These are phyloP conservation scores for Tauraco erythrolophus DNA, from an alignment of 2,113 vertebrate species.

Conservation along the genomic window DNA sequence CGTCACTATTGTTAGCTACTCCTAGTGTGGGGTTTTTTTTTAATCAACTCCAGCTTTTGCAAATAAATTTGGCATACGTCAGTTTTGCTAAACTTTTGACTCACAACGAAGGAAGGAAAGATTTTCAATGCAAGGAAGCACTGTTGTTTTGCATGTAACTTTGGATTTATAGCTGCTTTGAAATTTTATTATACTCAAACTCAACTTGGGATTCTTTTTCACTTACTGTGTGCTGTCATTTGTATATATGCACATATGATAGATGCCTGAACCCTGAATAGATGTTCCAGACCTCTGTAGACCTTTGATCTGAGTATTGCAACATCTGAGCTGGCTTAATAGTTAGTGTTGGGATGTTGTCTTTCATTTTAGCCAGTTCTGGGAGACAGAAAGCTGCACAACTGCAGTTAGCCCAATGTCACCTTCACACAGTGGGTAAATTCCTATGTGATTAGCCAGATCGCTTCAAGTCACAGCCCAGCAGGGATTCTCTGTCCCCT, in stretches of 20 bases:
- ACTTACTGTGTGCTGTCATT: background rate
- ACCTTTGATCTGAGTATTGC: slow-evolving; percentile 55
- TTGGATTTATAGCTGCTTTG: slow-evolving; percentile 33
- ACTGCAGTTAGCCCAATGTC: background rate
- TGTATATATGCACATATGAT: background rate
- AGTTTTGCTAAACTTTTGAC: slow-evolving; percentile 45
- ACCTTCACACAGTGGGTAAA: background rate
- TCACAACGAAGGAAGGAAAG: slow-evolving; percentile 71
- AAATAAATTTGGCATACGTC: slow-evolving; percentile 25
- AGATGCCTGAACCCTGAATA: background rate
- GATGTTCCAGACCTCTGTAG: background rate
- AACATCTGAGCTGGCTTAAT: slow-evolving; percentile 48
- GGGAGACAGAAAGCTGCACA: background rate
- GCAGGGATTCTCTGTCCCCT: background rate
- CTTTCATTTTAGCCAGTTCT: background rate
- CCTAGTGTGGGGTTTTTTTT: background rate
- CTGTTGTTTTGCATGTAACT: slow-evolving; percentile 48
- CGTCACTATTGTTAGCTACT: slow-evolving; percentile 15
- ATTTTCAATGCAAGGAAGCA: slow-evolving; percentile 67
- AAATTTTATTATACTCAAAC: slow-evolving; percentile 1
- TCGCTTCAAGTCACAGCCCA: background rate
- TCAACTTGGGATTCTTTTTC: background rate
- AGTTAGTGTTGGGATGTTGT: slow-evolving; percentile 42
- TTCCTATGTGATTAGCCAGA: slow-evolving; percentile 9
- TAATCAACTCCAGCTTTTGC: background rate